Base-by-base conservation (phyloP, 1,140 invertebrate genomes). In the Scaptomyza graminum region DNA sequence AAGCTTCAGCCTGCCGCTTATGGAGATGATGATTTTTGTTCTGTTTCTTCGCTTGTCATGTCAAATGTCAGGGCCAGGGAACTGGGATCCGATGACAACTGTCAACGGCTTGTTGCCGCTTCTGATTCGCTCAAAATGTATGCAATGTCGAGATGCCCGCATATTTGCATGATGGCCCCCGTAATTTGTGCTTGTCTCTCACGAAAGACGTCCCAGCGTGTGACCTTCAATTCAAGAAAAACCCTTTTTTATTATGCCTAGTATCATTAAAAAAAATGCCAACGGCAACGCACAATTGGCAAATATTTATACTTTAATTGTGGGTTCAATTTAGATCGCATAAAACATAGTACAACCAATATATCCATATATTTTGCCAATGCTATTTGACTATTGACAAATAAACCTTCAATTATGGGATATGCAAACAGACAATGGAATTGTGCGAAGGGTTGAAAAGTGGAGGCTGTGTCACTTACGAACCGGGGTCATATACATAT, bases 221-320 rank as follows among this genome's bases (percentile, higher is more conserved):
- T 50, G 65, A 68, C 64, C 65, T 73, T 73, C 56, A 37, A n/a
- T 9, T 49, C 50, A 81, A 67, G 76, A 76, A 34, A 34, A 34
- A 34, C 31, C 7, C 43, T 79, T 84, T 73, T 69, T 34, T 46
- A 2, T 22, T 22, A 22, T 59, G 49, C n/a, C 13, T 41, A 16
- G 43, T 18, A 13, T 7, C 43, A 31, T 8, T n/a, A 50, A 43
- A 41, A 50, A 43, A 41, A 49, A 3, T 34, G 22, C 22, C 31
- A 43, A 37, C 11, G 37, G 47, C 72, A 66, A 22, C 60, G 63
- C 60, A 63, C 63, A 79, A 78, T 69, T 69, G 64, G 46, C 75
- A 87, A 87, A 88, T 87, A 88, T 87, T 88, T 87, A 87, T 76
- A 76, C 75, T 72, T 71, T 79, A 82, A 82, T 87, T 85, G 78